Evolutionary conservation across 2,888 invertebrate species (phyloP).

Genomic region (Microctonus aethiopoides): DNA sequence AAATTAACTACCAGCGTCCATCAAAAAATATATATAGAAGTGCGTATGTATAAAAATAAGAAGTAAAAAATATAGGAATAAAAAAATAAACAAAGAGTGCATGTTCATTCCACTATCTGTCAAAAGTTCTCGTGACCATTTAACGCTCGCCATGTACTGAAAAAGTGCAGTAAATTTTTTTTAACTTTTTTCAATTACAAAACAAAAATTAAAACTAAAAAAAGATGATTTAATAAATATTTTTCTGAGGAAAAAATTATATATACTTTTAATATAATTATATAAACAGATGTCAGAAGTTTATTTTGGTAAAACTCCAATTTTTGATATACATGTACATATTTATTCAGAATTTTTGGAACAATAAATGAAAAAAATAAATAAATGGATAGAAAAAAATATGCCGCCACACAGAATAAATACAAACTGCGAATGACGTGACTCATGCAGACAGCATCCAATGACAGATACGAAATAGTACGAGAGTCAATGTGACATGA

Average conservation of each 20-base stretch:
- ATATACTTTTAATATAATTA: background rate
- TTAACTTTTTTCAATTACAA: background rate
- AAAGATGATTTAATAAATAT: background rate
- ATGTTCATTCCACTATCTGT: background rate
- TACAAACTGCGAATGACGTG: constrained; percentile 19
- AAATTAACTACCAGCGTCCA: background rate
- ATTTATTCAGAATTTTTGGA: background rate
- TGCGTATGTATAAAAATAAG: background rate
- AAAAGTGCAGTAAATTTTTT: background rate
- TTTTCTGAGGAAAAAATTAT: background rate
- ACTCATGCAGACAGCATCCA: constrained; percentile 11
- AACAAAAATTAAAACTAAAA: background rate
- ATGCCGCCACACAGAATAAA: background rate
- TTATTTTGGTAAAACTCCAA: background rate
- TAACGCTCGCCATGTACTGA: too few relatives aligned
- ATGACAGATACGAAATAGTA: constrained; percentile 15
- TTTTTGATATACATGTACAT: background rate
- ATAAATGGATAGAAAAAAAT: background rate
- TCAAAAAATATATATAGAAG: background rate
- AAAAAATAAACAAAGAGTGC: background rate
- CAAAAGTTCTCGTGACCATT: background rate
- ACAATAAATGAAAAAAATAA: background rate
- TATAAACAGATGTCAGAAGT: background rate
- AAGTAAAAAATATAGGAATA: background rate
- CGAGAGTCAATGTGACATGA: constrained; percentile 19